Conservation (phyloP, 2,113 vertebrate genomes). For the Manacus vitellinus region DNA sequence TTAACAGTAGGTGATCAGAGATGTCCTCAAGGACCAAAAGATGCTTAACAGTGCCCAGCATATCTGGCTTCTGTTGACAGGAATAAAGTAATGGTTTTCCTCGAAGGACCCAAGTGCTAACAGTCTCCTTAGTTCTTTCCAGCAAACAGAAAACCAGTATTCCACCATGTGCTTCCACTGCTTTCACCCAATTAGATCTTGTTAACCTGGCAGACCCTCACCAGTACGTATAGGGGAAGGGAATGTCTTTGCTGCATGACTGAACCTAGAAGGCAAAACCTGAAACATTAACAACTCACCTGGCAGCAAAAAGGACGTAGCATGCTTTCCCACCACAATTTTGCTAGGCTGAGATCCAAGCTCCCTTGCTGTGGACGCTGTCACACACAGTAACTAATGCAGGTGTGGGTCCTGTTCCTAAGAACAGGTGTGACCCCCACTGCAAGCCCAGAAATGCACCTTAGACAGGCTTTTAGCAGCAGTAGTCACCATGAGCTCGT, state of each 20-base stretch:
- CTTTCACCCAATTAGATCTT: neutral
- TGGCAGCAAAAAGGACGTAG: neutral
- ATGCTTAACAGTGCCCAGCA: neutral
- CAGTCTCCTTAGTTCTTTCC: neutral
- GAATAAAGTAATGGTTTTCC: neutral
- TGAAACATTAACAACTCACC: neutral
- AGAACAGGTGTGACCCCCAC: rapidly evolving
- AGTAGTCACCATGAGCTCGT: neutral
- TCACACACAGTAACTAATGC: neutral
- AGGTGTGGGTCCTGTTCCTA: neutral
- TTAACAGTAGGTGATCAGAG: neutral
- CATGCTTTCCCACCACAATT: neutral
- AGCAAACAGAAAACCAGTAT: neutral
- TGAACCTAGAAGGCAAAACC: neutral
- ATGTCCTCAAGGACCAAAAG: neutral
- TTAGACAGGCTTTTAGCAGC: neutral
- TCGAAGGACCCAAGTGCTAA: neutral
- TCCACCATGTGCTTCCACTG: neutral
- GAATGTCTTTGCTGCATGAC: neutral
- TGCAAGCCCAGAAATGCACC: neutral
- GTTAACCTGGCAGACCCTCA: neutral
- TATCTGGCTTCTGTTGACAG: neutral
- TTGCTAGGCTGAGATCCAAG: neutral
- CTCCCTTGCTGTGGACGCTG: neutral
- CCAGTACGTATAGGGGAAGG: neutral